Conservation (phyloP, 2,888 invertebrate genomes). For the Therioaphis trifolii region DNA sequence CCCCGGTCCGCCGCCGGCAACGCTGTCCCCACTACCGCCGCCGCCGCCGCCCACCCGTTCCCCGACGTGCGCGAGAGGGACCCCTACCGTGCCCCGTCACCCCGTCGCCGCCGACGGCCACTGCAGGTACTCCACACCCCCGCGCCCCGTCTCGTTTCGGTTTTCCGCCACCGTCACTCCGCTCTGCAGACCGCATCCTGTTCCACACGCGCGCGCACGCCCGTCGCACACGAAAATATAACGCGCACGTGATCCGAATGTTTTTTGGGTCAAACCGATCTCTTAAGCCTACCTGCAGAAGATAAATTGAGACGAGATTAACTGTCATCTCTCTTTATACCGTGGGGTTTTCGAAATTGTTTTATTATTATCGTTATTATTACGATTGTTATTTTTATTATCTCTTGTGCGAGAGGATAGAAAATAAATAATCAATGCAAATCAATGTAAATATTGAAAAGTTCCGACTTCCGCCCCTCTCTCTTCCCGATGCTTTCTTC, state of each 20-base stretch:
- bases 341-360: conserved; percentile 45
- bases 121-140: not conserved
- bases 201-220: not conserved
- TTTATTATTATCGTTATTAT: conserved; percentile 36
- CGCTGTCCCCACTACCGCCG: conserved; percentile 3
- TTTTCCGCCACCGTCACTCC: not conserved
- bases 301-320: conserved; percentile 62
- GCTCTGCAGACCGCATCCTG: conserved; percentile 30
- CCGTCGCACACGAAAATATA: conserved; percentile 27
- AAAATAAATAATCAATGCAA: no score
- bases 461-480: conserved; percentile 26
- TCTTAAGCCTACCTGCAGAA: conserved; percentile 38
- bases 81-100: not conserved
- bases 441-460: conserved; percentile 40
- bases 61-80: no score
- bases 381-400: not conserved
- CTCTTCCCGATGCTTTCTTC: not conserved
- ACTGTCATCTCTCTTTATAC: conserved; percentile 37
- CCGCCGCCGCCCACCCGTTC: not conserved
- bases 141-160: no score
- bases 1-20: not conserved
- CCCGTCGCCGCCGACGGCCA: not conserved
- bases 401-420: not conserved
- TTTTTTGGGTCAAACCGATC: conserved; percentile 56
- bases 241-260: conserved; percentile 56